Evolutionary conservation across 2,113 vertebrate species (phyloP).

Genomic region (Anguilla rostrata): DNA sequence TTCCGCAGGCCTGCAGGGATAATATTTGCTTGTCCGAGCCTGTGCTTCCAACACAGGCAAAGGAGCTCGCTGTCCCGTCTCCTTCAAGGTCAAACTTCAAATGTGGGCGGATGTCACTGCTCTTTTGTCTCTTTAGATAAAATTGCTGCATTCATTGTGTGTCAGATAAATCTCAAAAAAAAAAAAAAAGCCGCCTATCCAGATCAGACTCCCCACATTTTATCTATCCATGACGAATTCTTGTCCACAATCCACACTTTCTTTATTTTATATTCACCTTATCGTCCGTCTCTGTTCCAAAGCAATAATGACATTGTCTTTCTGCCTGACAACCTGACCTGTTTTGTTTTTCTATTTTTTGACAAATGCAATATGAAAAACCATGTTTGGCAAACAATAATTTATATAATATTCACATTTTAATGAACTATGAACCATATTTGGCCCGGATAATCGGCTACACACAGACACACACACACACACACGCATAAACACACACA

Average conservation of each 20-base stretch:
- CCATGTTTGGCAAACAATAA: neutral
- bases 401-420: neutral
- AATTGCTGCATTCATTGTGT: slow-evolving; percentile 71
- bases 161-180: slow-evolving; percentile 72
- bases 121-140: slow-evolving; percentile 75
- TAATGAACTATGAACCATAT: neutral
- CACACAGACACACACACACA: too few species aligned
- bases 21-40: slow-evolving; percentile 20
- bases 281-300: slow-evolving; percentile 73
- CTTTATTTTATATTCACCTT: slow-evolving; percentile 68
- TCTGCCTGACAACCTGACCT: slow-evolving; percentile 55
- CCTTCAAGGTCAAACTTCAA: slow-evolving; percentile 71
- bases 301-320: slow-evolving; percentile 75
- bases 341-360: slow-evolving; percentile 62
- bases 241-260: slow-evolving; percentile 62
- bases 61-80: slow-evolving; percentile 39
- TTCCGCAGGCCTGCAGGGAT: neutral
- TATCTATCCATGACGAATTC: slow-evolving; percentile 74
- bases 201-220: slow-evolving; percentile 61
- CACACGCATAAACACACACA: too few species aligned
- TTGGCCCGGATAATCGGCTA: too few species aligned
- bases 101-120: slow-evolving; percentile 60
- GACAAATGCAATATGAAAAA: slow-evolving; percentile 37
- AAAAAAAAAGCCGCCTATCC: slow-evolving; percentile 57
- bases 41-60: slow-evolving; percentile 16